A percentile compares a stretch with the other conserved stretches of the same genome.
These are phyloP conservation scores for Platysteira castanea DNA, from an alignment of 2,113 vertebrate species.

Conservation along the genomic window DNA sequence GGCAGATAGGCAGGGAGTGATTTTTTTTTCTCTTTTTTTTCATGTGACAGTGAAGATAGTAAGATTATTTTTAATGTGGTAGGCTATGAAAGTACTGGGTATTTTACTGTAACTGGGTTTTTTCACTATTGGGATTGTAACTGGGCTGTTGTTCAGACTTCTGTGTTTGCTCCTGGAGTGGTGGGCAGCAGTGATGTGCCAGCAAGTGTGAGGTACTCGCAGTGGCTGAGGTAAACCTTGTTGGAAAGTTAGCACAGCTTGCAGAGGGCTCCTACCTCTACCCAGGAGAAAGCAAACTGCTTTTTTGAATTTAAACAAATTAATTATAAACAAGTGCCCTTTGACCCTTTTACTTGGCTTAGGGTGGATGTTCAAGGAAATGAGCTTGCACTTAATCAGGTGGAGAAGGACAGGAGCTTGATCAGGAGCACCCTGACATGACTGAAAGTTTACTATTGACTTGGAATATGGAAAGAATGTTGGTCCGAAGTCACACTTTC, in stretches of 20 bases:
- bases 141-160: not conserved
- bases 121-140: not conserved
- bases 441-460: not conserved
- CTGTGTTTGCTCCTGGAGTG: not conserved
- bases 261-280: not conserved
- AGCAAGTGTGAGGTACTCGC: not conserved
- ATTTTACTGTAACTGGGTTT: not conserved
- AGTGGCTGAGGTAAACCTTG: not conserved
- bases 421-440: not conserved
- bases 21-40: not conserved
- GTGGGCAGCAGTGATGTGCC: not conserved
- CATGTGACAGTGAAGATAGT: not conserved
- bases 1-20: not conserved
- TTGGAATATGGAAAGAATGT: not conserved
- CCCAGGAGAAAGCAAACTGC: not conserved
- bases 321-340: not conserved
- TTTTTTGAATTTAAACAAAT: not conserved
- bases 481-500: not conserved
- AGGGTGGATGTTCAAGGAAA: not conserved
- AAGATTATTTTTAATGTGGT: not conserved
- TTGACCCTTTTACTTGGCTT: not conserved
- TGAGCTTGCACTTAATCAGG: not conserved
- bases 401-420: not conserved
- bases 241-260: not conserved
- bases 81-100: not conserved